A percentile compares a stretch with the other conserved stretches of the same genome.
phyloP scores from a whole-genome alignment of 2,113 vertebrate species.

The Phylloscopus trochilus region DNA sequence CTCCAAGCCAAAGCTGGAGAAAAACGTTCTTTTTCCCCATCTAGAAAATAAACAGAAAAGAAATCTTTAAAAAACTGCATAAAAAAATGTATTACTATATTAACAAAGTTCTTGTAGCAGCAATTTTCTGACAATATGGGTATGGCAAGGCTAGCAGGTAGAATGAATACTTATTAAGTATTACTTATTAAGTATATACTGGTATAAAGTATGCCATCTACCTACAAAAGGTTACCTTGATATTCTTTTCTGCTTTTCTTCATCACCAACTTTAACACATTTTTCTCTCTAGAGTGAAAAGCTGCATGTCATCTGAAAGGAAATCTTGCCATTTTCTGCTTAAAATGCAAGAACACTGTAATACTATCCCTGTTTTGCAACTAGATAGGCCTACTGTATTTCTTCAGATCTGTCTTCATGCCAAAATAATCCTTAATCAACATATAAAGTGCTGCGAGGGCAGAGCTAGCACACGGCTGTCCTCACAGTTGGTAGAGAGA shows the following conservation, averaged over 20 bases:
- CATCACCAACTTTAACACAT: neutral
- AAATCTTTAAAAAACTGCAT: neutral
- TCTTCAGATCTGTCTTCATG: neutral
- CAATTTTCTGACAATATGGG: neutral
- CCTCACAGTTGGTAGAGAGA: neutral
- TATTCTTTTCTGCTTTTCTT: neutral
- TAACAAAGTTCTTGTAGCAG: neutral
- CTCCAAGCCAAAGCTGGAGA: neutral
- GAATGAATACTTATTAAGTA: neutral
- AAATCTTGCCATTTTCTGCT: neutral
- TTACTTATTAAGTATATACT: neutral
- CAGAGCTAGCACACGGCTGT: neutral
- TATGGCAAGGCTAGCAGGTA: neutral
- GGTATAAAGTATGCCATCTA: neutral
- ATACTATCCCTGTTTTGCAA: neutral
- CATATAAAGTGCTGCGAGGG: neutral
- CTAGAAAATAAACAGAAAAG: neutral
- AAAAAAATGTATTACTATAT: neutral
- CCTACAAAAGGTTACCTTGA: neutral
- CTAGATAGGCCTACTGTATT: neutral
- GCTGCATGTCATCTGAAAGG: neutral
- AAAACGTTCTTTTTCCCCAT: neutral
- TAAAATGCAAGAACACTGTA: conserved; percentile 11
- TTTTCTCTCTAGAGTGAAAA: neutral
- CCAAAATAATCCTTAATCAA: conserved; percentile 8